Percentiles rank a stretch among this genome's conserved stretches.
These are phyloP conservation scores for Albula goreensis DNA, from an alignment of 2,113 vertebrate species.

Conservation along the genomic window DNA sequence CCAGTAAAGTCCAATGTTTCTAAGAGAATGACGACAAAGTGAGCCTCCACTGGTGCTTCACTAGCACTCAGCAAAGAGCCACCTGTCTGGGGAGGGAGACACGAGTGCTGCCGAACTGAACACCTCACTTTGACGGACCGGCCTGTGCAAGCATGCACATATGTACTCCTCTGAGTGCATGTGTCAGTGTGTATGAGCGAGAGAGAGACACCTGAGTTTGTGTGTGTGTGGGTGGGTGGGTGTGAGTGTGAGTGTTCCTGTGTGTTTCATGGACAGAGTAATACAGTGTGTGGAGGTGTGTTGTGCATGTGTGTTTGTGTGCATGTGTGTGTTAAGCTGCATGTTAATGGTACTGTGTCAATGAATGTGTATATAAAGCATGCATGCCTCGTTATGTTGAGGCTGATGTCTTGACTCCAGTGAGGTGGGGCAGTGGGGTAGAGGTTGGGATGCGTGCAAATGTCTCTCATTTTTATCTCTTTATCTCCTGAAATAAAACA, in stretches of 20 bases:
- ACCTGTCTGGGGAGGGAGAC: neutral
- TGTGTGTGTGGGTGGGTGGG: neutral
- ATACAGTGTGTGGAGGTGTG: neutral
- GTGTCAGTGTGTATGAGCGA: neutral
- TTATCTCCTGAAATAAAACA: slow-evolving; percentile 34
- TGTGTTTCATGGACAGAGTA: neutral
- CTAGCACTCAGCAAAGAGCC: neutral
- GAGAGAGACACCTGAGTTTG: neutral
- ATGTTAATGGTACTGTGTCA: neutral
- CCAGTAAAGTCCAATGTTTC: neutral
- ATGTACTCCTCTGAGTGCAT: slow-evolving; percentile 1
- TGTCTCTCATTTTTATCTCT: slow-evolving; percentile 27
- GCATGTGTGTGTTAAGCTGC: neutral
- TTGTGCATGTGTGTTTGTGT: neutral
- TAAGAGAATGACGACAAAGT: slow-evolving; percentile 4
- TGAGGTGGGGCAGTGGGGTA: neutral
- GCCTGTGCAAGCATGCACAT: slow-evolving; percentile 5
- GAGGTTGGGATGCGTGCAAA: neutral
- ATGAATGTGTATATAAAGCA: neutral
- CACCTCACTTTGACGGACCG: slow-evolving; percentile 6
- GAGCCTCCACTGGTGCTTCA: neutral
- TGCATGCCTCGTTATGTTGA: slow-evolving; percentile 6
- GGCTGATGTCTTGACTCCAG: neutral
- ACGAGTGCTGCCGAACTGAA: neutral
- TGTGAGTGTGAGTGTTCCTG: neutral